Evolutionary conservation across 2,797 vertebrate genomes (phyloP).

Genomic region (Chelonia mydas): DNA sequence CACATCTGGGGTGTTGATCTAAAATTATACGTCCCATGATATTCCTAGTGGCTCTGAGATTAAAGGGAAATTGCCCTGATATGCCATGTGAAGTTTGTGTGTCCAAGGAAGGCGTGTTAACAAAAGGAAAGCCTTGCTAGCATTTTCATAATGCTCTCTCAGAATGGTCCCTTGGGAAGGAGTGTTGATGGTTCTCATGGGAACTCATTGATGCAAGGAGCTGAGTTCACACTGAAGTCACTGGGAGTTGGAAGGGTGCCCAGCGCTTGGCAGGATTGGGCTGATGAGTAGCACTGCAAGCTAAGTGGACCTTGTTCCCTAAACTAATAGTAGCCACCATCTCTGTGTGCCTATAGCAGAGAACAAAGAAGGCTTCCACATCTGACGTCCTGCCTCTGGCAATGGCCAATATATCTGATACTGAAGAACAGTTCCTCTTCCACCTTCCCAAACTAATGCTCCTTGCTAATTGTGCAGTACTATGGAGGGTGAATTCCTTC

Average conservation of each 20-base stretch:
- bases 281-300: not conserved
- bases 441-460: not conserved
- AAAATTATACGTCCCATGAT: fast-evolving
- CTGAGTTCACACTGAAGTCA: fast-evolving
- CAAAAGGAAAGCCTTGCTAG: not conserved
- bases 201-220: not conserved
- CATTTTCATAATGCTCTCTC: not conserved
- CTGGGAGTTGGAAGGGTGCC: not conserved
- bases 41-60: not conserved
- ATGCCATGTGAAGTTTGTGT: not conserved
- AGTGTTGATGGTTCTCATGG: not conserved
- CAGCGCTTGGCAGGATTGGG: not conserved
- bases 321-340: fast-evolving
- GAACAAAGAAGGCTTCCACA: not conserved
- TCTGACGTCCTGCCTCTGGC: not conserved
- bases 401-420: too few relatives aligned
- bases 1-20: fast-evolving
- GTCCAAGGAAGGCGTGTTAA: fast-evolving
- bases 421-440: not conserved
- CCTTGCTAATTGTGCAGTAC: fast-evolving
- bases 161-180: not conserved
- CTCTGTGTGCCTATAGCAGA: too few relatives aligned
- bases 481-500: fast-evolving
- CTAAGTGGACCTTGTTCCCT: fast-evolving
- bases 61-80: fast-evolving